Conservation (phyloP, 1,140 invertebrate genomes). For the Papilio dardanus region DNA sequence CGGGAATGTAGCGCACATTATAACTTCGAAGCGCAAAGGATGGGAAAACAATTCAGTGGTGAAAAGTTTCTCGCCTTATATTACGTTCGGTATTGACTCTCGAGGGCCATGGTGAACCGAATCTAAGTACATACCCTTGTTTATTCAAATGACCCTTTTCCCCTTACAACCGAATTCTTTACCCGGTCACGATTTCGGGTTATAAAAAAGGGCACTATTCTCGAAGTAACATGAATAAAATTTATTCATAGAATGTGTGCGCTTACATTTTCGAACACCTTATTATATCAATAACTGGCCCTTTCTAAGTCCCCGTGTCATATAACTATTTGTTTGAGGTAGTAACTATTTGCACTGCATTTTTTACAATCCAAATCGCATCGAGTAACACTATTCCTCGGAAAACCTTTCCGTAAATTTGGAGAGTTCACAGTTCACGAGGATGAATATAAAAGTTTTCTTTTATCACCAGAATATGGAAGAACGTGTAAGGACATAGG, state of each 20-base stretch:
- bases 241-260: conserved; percentile 63
- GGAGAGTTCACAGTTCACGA: neutral
- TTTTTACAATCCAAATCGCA: neutral
- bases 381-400: too few species aligned
- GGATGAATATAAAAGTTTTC: neutral
- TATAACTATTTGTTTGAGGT: conserved; percentile 17
- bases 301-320: neutral
- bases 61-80: conserved; percentile 62
- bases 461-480: conserved; percentile 86
- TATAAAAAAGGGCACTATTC: conserved; percentile 65
- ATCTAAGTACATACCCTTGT: conserved; percentile 74
- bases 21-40: conserved; percentile 35
- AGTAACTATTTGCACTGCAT: neutral
- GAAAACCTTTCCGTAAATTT: too few species aligned
- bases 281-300: conserved; percentile 40
- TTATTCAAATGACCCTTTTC: conserved; percentile 71
- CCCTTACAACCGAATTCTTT: conserved; percentile 67
- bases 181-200: conserved; percentile 65
- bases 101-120: conserved; percentile 53
- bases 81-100: conserved; percentile 71
- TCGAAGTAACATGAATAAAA: conserved; percentile 62
- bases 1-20: conserved; percentile 25
- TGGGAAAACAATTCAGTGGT: conserved; percentile 61
- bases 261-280: conserved; percentile 43
- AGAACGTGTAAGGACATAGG: conserved; percentile 89